These are phyloP conservation scores for Cuniculus paca DNA, from an alignment of 2,797 vertebrate genomes.

Conservation along the genomic window DNA sequence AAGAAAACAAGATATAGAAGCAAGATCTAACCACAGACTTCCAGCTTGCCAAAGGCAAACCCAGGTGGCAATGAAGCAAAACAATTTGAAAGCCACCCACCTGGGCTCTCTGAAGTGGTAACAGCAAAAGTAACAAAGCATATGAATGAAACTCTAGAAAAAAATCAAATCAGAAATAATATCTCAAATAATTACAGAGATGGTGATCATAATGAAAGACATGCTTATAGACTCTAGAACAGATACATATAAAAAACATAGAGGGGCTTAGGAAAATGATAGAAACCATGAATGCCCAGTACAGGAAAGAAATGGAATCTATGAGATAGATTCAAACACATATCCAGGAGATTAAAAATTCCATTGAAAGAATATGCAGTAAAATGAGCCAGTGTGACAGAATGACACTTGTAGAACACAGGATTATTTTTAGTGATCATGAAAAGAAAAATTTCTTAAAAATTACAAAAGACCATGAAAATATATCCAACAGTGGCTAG, in stretches of 20 bases:
- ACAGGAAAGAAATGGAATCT: background rate
- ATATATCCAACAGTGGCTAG: background rate
- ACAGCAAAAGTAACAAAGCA: background rate
- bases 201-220: background rate
- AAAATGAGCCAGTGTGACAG: background rate
- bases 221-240: background rate
- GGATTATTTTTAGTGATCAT: background rate
- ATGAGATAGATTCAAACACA: background rate
- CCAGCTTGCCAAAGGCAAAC: background rate
- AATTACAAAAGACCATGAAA: background rate
- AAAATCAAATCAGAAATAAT: background rate
- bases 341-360: background rate
- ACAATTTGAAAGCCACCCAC: background rate
- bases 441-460: background rate
- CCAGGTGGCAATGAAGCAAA: background rate
- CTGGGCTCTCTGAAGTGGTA: background rate
- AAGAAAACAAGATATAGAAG: background rate
- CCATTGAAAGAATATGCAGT: background rate
- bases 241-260: background rate
- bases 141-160: background rate
- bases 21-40: background rate
- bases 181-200: background rate
- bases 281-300: background rate
- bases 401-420: background rate
- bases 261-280: background rate